Percentiles rank a stretch among this genome's conserved stretches.
These are phyloP conservation scores for Tetraodon nigroviridis DNA, from an alignment of 2,113 vertebrate species.

Conservation along the genomic window DNA sequence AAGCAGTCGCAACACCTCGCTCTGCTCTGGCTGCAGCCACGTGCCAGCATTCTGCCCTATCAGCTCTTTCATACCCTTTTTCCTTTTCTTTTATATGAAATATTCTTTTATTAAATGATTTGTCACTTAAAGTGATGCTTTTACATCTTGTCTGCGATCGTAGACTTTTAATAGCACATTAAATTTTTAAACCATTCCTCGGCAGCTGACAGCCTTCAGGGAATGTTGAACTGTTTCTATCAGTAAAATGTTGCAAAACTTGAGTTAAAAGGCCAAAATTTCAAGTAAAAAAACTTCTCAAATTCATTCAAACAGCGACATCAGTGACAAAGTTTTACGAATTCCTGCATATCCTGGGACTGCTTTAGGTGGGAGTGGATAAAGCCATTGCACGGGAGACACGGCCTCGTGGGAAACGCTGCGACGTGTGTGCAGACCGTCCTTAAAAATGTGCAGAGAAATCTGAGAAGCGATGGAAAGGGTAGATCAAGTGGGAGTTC, in stretches of 20 bases:
- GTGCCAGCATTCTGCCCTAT: constrained; percentile 1
- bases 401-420: constrained; percentile 4
- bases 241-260: not conserved
- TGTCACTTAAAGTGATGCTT: not conserved
- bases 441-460: constrained; percentile 8
- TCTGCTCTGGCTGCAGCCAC: constrained; percentile 6
- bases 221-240: not conserved
- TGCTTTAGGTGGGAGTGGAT: constrained; percentile 15
- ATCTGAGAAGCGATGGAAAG: not conserved
- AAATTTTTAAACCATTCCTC: not conserved
- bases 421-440: constrained; percentile 1
- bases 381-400: constrained; percentile 13
- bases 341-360: constrained; percentile 12
- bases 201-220: not conserved
- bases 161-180: not conserved
- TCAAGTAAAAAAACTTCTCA: too few species aligned
- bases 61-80: not conserved
- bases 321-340: too few species aligned
- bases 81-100: too few species aligned
- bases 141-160: not conserved
- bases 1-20: constrained; percentile 23
- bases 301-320: too few species aligned
- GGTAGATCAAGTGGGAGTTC: not conserved
- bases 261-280: too few species aligned
- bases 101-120: not conserved